Evolutionary conservation across 2,113 vertebrate species (phyloP).

Genomic region (Semicossyphus pulcher): DNA sequence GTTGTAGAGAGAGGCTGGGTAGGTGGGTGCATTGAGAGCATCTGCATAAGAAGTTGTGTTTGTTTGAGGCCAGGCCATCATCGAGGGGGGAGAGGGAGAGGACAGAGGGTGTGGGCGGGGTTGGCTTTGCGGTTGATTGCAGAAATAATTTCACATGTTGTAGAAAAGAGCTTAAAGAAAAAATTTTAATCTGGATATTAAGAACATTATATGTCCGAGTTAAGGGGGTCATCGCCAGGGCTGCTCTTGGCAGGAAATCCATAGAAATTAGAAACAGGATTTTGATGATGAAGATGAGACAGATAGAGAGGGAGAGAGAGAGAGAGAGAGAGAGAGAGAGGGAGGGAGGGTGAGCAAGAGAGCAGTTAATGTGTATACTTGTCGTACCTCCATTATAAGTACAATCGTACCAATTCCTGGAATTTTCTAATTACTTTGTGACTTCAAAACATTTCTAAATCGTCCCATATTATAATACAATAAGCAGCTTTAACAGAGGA

Average conservation of each 20-base stretch:
- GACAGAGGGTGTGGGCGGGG: conserved; percentile 54
- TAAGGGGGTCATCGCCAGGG: conserved; percentile 77
- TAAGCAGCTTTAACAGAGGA: conserved; percentile 74
- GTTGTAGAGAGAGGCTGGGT: conserved; percentile 27
- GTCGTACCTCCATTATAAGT: conserved; percentile 42
- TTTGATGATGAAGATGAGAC: conserved; percentile 77
- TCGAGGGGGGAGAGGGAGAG: conserved; percentile 39
- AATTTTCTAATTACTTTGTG: conserved; percentile 78
- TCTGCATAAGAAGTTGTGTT: conserved; percentile 67
- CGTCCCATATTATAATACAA: conserved; percentile 68
- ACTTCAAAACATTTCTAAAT: conserved; percentile 75
- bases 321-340: not conserved
- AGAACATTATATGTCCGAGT: conserved; percentile 84
- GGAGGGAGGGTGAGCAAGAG: conserved; percentile 8
- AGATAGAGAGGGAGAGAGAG: conserved; percentile 19
- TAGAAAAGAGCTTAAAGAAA: conserved; percentile 83
- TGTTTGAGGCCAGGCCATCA: conserved; percentile 63
- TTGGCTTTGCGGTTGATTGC: conserved; percentile 79
- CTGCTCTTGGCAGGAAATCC: conserved; percentile 79
- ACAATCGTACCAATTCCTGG: conserved; percentile 54
- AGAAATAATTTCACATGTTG: conserved; percentile 85
- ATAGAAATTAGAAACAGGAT: conserved; percentile 84
- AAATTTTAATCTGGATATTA: conserved; percentile 85
- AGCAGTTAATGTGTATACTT: conserved; percentile 63
- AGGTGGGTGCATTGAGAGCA: conserved; percentile 60